Conservation (phyloP, 2,797 vertebrate genomes). For the Tolypeutes matacus region DNA sequence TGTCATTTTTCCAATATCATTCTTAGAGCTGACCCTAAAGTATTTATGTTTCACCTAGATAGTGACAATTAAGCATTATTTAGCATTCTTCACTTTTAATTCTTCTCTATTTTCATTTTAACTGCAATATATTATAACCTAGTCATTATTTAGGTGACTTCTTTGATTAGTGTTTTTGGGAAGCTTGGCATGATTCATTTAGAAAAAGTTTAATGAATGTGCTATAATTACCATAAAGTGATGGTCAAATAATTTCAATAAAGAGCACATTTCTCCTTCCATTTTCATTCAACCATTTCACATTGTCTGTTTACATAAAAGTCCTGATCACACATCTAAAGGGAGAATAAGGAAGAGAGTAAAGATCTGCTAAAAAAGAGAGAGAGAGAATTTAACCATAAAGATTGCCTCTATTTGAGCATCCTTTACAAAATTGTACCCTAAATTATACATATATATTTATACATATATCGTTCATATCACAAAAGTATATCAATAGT, state of each 20-base stretch:
- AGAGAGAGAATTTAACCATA: background rate
- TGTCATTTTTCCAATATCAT: background rate
- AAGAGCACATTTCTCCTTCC: background rate
- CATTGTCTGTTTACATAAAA: slow-evolving; percentile 14
- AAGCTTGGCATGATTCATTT: slow-evolving; percentile 30
- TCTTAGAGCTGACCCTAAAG: slow-evolving; percentile 33
- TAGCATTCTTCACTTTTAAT: slow-evolving; percentile 28
- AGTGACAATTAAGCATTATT: background rate
- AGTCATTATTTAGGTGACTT: slow-evolving; percentile 36
- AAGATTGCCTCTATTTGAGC: background rate
- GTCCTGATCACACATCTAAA: background rate
- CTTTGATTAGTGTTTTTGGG: slow-evolving; percentile 31
- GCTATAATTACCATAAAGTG: background rate
- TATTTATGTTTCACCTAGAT: background rate
- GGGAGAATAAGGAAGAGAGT: slow-evolving; percentile 19
- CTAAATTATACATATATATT: background rate
- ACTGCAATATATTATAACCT: background rate
- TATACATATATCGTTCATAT: background rate
- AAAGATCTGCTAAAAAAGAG: background rate
- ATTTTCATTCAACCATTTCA: background rate
- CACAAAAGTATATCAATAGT: background rate
- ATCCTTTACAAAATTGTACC: slow-evolving; percentile 4
- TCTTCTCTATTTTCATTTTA: slow-evolving; percentile 45
- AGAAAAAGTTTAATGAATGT: background rate
- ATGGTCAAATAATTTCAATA: slow-evolving; percentile 47